A percentile compares a stretch with the other conserved stretches of the same genome.
Evolutionary conservation across 2,797 vertebrate genomes (phyloP).

Genomic region (Dallia pectoralis): DNA sequence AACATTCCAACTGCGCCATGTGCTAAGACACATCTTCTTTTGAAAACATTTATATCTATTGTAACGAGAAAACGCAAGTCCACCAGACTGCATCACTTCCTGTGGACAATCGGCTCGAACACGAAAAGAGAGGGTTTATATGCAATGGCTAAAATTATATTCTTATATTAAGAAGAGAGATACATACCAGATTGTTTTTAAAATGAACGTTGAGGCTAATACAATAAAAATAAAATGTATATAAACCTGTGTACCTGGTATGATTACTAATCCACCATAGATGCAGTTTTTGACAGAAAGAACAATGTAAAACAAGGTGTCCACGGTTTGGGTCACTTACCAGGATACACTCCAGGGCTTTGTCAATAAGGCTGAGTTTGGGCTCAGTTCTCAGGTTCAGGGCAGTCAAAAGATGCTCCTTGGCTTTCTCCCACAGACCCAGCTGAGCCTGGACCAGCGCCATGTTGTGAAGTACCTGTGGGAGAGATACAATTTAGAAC

Average conservation of each 20-base stretch:
- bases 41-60: no score
- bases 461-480: constrained; percentile 87
- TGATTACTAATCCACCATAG: neutral
- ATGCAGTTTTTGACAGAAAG: neutral
- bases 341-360: constrained; percentile 85
- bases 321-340: constrained; percentile 63
- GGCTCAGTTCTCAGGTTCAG: constrained; percentile 76
- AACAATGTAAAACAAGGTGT: neutral
- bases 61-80: no score
- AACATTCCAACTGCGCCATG: no score
- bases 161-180: no score
- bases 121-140: no score
- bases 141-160: no score
- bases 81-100: no score
- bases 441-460: constrained; percentile 79
- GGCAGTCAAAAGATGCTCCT: constrained; percentile 80
- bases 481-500: constrained; percentile 10
- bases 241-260: neutral
- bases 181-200: no score
- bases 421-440: constrained; percentile 87
- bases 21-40: no score
- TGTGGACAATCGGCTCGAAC: no score
- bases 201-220: neutral
- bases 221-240: neutral
- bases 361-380: constrained; percentile 80